These are phyloP conservation scores for Entomyzon cyanotis DNA, from an alignment of 2,113 vertebrate species.

Conservation along the genomic window DNA sequence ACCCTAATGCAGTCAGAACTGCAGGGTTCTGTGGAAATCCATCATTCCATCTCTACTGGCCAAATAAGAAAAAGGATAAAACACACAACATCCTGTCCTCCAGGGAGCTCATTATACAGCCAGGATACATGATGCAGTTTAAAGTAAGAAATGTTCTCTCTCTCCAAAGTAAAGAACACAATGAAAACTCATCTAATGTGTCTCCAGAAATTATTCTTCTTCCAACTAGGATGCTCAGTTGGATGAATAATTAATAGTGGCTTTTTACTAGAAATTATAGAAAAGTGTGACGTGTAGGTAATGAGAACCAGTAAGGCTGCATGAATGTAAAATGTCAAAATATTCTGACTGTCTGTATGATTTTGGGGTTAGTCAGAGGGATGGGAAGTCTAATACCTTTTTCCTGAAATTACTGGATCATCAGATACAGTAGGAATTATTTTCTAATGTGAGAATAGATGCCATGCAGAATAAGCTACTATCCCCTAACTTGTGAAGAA, in stretches of 20 bases:
- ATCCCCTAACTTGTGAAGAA: background rate
- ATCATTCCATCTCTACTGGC: constrained; percentile 98
- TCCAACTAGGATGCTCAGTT: background rate
- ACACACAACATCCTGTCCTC: constrained; percentile 94
- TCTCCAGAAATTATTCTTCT: background rate
- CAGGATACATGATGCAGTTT: constrained; percentile 97
- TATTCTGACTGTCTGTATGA: background rate
- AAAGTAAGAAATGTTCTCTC: constrained; percentile 80
- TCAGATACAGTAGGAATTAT: background rate
- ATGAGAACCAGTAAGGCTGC: background rate
- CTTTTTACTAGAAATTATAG: background rate
- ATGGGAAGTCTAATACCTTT: background rate
- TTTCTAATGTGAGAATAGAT: background rate
- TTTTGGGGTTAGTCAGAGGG: background rate
- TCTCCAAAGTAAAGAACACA: background rate
- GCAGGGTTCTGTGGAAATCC: constrained; percentile 98
- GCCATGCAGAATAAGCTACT: background rate
- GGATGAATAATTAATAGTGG: constrained; percentile 12
- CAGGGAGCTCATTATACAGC: constrained; percentile 95
- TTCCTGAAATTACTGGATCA: background rate
- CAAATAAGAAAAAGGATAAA: constrained; percentile 94
- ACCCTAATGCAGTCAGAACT: constrained; percentile 95
- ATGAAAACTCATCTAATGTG: background rate
- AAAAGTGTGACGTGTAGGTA: background rate
- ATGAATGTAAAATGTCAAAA: background rate